Evolutionary conservation across 2,888 invertebrate genomes (phyloP), one percentile per base, ranked within the genome.

Genomic region (Enchytraeus crypticus): DNA sequence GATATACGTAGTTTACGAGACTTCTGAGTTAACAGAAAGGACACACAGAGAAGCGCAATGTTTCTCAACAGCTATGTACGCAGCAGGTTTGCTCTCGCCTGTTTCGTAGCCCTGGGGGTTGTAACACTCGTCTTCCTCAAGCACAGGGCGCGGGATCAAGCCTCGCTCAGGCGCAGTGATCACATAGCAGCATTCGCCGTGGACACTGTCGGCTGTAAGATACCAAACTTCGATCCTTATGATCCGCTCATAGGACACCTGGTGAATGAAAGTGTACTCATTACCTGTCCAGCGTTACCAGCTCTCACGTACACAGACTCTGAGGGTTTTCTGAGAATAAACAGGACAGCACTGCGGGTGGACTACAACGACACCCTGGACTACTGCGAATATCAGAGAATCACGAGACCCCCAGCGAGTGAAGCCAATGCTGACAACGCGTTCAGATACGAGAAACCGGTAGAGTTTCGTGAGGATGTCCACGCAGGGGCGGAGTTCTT

Each of bases 151-250:
- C 38, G 18, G 11, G 11, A 38, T 18, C 38, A 38, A 8, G 11
- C 38, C 38, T 18, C 38, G 8, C 38, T 38, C 38, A 8, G 38
- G 8, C 38, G 11, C 8, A 18, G 11, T 18, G 11, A 8, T 18
- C 8, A 38, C 38, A 8, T 8, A 8, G 18, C 38, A 8, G 8
- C 33, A 14, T 74, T 70, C 56, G 61, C 74, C 1, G 72, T 76
- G 0, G 69, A 76, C 60, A 76, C 74, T 1, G 63, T 71, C 1
- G 64, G 70, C 23, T 77, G 77, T 59, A 70, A 70, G 58, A 75
- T 77, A 34, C 75, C 74, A 0, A 69, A 74, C 47, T 60, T 74
- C 0, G 73, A 75, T 43, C 74, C 76, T 0, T 73, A 71, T 57
- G 74, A 74, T 58, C 53, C 60, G 0, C 67, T 69, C 4, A 69